These are phyloP conservation scores for Circaetus cinerascens DNA, from an alignment of 2,113 vertebrate species.

Conservation along the genomic window DNA sequence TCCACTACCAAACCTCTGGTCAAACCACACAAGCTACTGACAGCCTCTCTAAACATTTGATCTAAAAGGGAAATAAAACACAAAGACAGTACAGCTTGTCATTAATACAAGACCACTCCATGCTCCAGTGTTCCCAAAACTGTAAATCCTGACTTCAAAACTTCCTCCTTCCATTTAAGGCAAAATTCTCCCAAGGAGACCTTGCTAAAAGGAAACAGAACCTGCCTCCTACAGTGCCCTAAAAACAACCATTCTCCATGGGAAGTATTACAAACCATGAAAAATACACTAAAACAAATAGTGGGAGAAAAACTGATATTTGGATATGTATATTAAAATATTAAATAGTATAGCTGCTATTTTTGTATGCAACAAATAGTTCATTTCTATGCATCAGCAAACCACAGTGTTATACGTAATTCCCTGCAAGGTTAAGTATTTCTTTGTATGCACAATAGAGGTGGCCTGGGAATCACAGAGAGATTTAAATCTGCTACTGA, in stretches of 20 bases:
- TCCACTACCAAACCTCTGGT: neutral
- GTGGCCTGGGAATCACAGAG: neutral
- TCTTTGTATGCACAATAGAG: neutral
- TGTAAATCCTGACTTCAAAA: neutral
- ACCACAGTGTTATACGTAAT: neutral
- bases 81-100: neutral
- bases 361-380: neutral
- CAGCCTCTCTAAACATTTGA: neutral
- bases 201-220: neutral
- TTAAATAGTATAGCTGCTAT: neutral
- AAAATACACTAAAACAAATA: neutral
- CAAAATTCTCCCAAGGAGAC: neutral
- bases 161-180: neutral
- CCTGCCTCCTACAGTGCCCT: neutral
- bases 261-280: neutral
- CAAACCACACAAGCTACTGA: neutral
- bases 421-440: neutral
- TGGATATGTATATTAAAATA: neutral
- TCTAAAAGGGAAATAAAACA: neutral
- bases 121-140: neutral
- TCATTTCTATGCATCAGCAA: neutral
- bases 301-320: neutral
- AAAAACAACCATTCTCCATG: neutral
- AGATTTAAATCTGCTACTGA: neutral
- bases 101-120: fast-evolving